These are phyloP conservation scores for Sprattus sprattus DNA, from an alignment of 2,113 vertebrate species.

Conservation along the genomic window DNA sequence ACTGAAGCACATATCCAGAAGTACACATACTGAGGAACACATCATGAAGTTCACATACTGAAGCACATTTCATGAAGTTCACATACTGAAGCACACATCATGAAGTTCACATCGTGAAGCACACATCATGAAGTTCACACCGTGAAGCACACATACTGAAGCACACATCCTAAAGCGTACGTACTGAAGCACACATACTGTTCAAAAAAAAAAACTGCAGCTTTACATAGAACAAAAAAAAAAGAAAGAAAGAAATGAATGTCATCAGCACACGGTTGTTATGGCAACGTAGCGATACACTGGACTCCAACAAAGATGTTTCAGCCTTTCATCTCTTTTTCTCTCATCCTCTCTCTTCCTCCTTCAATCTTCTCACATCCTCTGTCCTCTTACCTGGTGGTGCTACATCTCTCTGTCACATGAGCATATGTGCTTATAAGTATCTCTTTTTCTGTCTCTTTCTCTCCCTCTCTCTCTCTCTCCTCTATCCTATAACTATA, in stretches of 20 bases:
- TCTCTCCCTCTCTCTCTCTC: not conserved
- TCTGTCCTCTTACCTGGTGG: constrained; percentile 23
- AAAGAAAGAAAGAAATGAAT: not conserved
- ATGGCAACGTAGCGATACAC: constrained; percentile 50
- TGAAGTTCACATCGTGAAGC: too few species aligned
- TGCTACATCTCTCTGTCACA: constrained; percentile 30
- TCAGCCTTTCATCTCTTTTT: constrained; percentile 26
- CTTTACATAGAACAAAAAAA: constrained; percentile 12
- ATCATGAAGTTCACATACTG: too few species aligned
- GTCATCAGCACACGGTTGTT: constrained; percentile 46
- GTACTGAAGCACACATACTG: too few species aligned
- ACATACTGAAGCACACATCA: not conserved
- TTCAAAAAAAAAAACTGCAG: not conserved
- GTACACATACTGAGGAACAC: too few species aligned
- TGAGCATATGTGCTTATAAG: constrained; percentile 29
- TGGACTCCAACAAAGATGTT: constrained; percentile 46
- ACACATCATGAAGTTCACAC: too few species aligned
- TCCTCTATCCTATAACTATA: not conserved
- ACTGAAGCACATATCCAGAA: too few species aligned
- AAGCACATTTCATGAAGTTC: too few species aligned
- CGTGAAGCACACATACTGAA: too few species aligned
- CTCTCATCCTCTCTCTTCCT: constrained; percentile 2
- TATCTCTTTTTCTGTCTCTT: constrained; percentile 21
- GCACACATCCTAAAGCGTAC: too few species aligned
- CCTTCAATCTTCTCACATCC: constrained; percentile 23